phyloP scores from a whole-genome alignment of 2,113 vertebrate species.

The Aplodontia rufa region DNA sequence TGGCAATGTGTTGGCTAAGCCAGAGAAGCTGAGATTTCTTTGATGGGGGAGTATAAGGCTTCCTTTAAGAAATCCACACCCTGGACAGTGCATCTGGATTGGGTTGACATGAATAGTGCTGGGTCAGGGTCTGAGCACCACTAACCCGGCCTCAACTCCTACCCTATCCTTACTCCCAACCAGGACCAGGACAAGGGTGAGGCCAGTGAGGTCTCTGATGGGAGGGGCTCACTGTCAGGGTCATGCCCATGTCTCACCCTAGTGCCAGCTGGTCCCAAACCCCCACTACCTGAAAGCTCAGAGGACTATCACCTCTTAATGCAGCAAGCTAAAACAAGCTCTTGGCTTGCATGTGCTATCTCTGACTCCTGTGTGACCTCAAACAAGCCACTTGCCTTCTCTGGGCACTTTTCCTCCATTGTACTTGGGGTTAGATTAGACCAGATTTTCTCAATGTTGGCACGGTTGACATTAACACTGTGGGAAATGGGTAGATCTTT shows the following conservation, averaged over 20 bases:
- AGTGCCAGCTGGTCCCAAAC: not conserved
- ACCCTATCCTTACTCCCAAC: not conserved
- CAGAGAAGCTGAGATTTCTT: not conserved
- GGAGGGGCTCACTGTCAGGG: not conserved
- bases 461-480: too few species aligned
- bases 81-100: not conserved
- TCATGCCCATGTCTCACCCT: accelerated
- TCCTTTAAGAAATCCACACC: not conserved
- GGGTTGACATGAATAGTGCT: not conserved
- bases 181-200: not conserved
- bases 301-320: not conserved
- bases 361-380: not conserved
- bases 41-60: not conserved
- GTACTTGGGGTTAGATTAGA: not conserved
- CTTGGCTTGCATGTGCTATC: too few species aligned
- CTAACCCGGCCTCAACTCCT: not conserved
- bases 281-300: not conserved
- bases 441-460: not conserved
- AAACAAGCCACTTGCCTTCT: not conserved
- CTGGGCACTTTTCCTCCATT: not conserved
- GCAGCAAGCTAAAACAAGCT: not conserved
- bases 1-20: conserved; percentile 18
- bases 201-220: not conserved
- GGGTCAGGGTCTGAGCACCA: not conserved
- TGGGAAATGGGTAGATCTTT: not conserved